Percentiles rank a stretch among this genome's conserved stretches.
Evolutionary conservation across 1,140 invertebrate genomes (phyloP).

Genomic region (Sweltsa coloradensis): DNA sequence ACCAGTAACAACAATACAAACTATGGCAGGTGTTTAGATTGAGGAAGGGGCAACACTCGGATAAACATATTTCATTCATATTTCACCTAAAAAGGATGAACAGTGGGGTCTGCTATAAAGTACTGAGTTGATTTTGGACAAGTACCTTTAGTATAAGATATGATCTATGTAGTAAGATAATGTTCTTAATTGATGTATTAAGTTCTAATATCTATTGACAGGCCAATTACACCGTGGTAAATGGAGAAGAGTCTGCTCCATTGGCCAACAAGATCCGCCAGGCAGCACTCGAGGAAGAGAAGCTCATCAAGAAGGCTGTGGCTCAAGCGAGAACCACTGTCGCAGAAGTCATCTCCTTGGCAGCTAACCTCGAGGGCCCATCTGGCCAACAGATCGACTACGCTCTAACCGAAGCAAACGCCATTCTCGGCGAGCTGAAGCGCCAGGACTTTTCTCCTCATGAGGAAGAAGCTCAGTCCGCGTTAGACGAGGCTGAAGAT

Average conservation of each 20-base stretch:
- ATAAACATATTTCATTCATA: too few species aligned
- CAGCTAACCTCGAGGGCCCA: slow-evolving; percentile 45
- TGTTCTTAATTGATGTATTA: not conserved
- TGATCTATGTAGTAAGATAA: too few species aligned
- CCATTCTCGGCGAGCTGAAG: slow-evolving; percentile 51
- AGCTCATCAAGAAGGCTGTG: slow-evolving; percentile 25
- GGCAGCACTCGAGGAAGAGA: slow-evolving; percentile 27
- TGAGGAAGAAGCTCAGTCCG: slow-evolving; percentile 36
- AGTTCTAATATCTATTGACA: slow-evolving; percentile 12
- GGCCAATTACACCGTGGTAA: slow-evolving; percentile 24
- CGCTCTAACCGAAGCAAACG: slow-evolving; percentile 57
- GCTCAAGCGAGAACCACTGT: slow-evolving; percentile 35
- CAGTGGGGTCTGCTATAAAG: too few species aligned
- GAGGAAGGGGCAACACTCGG: too few species aligned
- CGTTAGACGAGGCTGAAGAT: slow-evolving; percentile 44
- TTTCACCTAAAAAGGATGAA: too few species aligned
- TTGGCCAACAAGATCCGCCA: slow-evolving; percentile 19
- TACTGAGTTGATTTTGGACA: too few species aligned
- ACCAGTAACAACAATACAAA: too few species aligned
- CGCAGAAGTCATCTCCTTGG: slow-evolving; percentile 48
- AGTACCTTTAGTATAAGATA: too few species aligned
- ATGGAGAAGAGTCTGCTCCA: slow-evolving; percentile 21
- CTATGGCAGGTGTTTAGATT: too few species aligned
- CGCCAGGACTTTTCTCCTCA: slow-evolving; percentile 38
- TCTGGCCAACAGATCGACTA: slow-evolving; percentile 58